These are phyloP conservation scores for Syndactyla subalaris DNA, from an alignment of 2,797 vertebrate genomes.

Conservation along the genomic window DNA sequence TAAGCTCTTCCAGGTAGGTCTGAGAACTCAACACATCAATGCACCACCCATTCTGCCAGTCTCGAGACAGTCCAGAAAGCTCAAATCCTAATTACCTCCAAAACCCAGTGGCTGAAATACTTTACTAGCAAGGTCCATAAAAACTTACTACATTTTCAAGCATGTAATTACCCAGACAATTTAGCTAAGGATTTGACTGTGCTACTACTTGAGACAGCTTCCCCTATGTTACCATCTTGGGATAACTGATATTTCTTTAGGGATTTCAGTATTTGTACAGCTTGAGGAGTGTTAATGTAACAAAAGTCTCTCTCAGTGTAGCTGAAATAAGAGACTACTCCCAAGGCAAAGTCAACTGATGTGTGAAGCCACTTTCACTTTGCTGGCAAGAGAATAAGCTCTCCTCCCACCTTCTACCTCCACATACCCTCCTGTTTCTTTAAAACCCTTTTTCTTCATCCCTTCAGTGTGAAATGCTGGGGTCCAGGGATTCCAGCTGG, in stretches of 20 bases:
- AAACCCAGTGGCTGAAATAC: not conserved
- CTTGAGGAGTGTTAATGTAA: not conserved
- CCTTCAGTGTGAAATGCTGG: not conserved
- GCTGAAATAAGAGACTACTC: not conserved
- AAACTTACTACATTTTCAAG: not conserved
- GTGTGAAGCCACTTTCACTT: not conserved
- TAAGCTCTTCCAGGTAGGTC: not conserved
- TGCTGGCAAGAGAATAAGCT: not conserved
- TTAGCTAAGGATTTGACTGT: not conserved
- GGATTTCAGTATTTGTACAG: conserved; percentile 52
- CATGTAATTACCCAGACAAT: not conserved
- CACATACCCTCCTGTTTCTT: not conserved
- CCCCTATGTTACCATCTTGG: not conserved
- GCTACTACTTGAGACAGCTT: not conserved
- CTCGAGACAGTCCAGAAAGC: not conserved
- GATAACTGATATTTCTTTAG: conserved; percentile 18
- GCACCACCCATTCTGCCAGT: not conserved
- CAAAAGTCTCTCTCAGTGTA: not conserved
- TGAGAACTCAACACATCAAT: not conserved
- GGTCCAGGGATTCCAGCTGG: not conserved
- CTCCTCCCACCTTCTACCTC: not conserved
- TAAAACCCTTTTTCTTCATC: not conserved
- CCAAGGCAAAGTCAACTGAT: not conserved
- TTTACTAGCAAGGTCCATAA: not conserved
- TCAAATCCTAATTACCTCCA: not conserved